phyloP scores from a whole-genome alignment of 2,888 invertebrate species.

The Heliconius hortense region DNA sequence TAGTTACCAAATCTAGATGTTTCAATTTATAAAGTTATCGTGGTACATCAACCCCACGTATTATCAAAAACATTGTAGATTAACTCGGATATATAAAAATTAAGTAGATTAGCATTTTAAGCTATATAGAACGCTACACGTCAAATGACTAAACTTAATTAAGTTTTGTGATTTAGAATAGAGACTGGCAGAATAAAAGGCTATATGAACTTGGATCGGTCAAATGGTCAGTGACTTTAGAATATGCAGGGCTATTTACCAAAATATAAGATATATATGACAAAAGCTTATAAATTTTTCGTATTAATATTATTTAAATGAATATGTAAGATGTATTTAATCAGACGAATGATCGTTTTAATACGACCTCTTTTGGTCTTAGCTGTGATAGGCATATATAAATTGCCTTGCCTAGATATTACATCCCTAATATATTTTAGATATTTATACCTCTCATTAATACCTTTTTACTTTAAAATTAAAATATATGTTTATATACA shows the following conservation, averaged over 20 bases:
- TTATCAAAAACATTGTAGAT: background rate
- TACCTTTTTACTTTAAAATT: background rate
- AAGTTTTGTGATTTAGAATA: background rate
- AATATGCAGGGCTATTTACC: background rate
- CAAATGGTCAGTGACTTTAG: slow-evolving; percentile 4
- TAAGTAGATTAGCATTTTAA: background rate
- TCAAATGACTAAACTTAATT: background rate
- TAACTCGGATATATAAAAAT: background rate
- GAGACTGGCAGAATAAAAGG: background rate
- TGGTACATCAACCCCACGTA: background rate
- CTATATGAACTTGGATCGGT: background rate
- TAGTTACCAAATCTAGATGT: background rate
- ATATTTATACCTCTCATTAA: background rate
- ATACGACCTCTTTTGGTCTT: too few species aligned
- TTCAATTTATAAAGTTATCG: background rate
- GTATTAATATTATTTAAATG: background rate
- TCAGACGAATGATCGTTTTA: too few species aligned
- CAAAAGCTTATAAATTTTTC: background rate
- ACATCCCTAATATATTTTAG: background rate
- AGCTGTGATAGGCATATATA: background rate
- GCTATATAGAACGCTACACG: background rate
- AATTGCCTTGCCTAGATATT: background rate
- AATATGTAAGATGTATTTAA: too few species aligned
- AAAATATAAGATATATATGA: background rate
- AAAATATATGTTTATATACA: too few species aligned